phyloP scores from a whole-genome alignment of 2,113 vertebrate genomes.

The Scatophagus argus region DNA sequence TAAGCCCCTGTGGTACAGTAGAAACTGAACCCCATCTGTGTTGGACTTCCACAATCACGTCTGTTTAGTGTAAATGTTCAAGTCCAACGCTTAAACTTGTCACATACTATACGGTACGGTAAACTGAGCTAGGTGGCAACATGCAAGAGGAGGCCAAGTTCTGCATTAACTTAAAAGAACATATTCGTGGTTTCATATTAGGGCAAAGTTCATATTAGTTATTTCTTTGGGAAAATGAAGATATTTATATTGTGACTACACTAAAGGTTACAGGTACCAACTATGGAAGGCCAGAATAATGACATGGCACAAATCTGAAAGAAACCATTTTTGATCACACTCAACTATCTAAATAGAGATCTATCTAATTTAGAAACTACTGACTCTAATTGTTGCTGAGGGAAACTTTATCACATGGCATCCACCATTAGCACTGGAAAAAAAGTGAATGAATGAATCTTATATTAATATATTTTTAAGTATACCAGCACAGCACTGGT shows the following conservation, averaged over 20 bases:
- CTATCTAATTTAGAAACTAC: background rate
- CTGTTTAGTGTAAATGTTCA: constrained; percentile 14
- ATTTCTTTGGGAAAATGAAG: background rate
- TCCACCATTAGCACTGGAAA: background rate
- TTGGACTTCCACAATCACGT: constrained; percentile 10
- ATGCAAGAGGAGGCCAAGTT: background rate
- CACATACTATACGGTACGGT: background rate
- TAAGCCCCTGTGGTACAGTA: constrained; percentile 39
- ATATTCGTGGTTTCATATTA: background rate
- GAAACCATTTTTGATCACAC: background rate
- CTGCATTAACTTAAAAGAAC: background rate
- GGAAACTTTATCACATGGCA: background rate
- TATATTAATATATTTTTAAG: too few relatives aligned
- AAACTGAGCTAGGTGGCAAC: background rate
- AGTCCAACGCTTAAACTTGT: background rate
- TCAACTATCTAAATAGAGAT: background rate
- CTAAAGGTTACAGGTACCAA: background rate
- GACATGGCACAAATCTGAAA: background rate
- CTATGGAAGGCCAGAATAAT: background rate
- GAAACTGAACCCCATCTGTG: constrained; percentile 51
- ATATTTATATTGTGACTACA: too few relatives aligned
- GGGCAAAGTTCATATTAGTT: background rate
- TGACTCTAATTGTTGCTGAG: background rate
- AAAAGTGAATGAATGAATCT: background rate
- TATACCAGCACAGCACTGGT: background rate